Evolutionary conservation across 1,140 invertebrate species (phyloP).

Genomic region (Halyomorpha halys): DNA sequence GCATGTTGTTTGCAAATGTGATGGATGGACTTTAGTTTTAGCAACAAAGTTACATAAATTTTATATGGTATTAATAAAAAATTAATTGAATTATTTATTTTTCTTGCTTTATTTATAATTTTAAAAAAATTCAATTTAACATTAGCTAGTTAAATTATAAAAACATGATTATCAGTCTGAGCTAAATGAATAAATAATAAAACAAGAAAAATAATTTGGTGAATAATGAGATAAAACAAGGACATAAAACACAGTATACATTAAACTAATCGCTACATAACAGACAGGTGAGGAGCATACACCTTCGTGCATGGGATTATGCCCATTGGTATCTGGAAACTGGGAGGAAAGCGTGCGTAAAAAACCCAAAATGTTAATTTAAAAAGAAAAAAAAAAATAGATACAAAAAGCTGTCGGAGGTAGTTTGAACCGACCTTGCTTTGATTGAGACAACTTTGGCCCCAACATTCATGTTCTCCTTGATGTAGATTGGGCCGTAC

Average conservation of each 20-base stretch:
- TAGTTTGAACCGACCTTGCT: slow-evolving; percentile 74
- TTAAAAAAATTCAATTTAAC: too few species aligned
- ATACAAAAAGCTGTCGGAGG: slow-evolving; percentile 22
- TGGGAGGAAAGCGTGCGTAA: slow-evolving; percentile 19
- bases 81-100: too few species aligned
- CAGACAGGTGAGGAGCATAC: slow-evolving; percentile 14
- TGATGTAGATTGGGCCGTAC: slow-evolving; percentile 92
- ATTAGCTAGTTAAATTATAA: too few species aligned
- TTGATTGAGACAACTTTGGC: slow-evolving; percentile 93
- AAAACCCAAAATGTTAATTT: slow-evolving; percentile 26
- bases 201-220: too few species aligned
- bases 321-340: slow-evolving; percentile 5
- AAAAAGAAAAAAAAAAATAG: slow-evolving; percentile 24
- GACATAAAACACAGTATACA: not conserved
- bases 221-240: too few species aligned
- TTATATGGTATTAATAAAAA: too few species aligned
- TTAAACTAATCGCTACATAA: not conserved
- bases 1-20: too few species aligned
- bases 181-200: too few species aligned
- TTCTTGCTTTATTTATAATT: too few species aligned
- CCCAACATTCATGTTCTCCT: slow-evolving; percentile 92
- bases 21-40: too few species aligned
- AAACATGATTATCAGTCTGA: too few species aligned
- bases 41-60: too few species aligned
- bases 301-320: slow-evolving; percentile 11